Base-by-base conservation (phyloP, 37 sponge, comb jelly and placozoan species). In the Crambe crambe region DNA sequence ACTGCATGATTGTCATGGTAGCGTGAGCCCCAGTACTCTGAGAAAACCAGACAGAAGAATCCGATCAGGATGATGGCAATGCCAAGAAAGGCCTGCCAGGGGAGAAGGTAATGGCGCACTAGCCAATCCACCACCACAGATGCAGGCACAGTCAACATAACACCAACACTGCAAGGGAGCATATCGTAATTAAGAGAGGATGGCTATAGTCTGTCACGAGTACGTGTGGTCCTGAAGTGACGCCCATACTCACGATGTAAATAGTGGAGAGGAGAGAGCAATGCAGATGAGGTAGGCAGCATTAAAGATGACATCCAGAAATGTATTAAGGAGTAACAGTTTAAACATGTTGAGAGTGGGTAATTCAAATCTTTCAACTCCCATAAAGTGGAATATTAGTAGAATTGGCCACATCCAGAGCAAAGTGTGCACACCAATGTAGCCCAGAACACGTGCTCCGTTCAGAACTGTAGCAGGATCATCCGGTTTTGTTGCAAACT, bases 351-450 rank as follows among this genome's bases (percentile, higher is more conserved):
- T 68, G 59, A 40, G 29, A 2, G 81, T 23, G 5, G 88, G 88
- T 56, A 74, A 76, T 51, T 70, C 76, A 76, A 87, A 87, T 2
- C 44, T 34, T 63, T 87, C 74, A 1, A 87, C 9, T 21, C 72
- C 72, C 15, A 81, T 43, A 47, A 51, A 87, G 54, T 87, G 88
- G 6, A 59, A 20, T 0, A 87, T 70, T 36, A 81, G 0, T 8
- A 87, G n/a, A 1, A 44, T 2, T 0, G 82, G 81, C 92, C 92
- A 92, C 31, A 71, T 31, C 70, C 83, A 84, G 37, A 84, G 44
- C 44, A 92, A 59, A 37, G 88, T 76, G 58, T 87, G 85, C 22
- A 94, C 66, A 1, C 95, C 95, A n/a, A 87, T 64, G 34, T 91
- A 73, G 22, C 95, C 95, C 0, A 94, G 40, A 23, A 90, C 30